Percentiles rank a stretch among this genome's conserved stretches.
Conservation (phyloP, 1,140 invertebrate genomes). For the Callitettix versicolor region DNA sequence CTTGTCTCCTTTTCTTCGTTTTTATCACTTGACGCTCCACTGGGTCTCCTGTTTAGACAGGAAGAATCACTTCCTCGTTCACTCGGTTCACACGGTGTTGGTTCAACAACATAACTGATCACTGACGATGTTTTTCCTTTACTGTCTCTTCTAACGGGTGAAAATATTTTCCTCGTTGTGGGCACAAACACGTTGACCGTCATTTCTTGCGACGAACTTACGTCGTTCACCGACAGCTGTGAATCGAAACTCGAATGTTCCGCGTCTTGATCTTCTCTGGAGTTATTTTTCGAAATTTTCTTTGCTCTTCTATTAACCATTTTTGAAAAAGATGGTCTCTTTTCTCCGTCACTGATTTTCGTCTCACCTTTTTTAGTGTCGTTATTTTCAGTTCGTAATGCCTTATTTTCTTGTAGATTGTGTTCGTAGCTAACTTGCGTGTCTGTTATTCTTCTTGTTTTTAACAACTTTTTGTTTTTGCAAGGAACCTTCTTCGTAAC, state of each 20-base stretch:
- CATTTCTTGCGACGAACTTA: conserved; percentile 23
- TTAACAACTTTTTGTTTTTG: no score
- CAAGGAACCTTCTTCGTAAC: no score
- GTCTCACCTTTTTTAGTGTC: no score
- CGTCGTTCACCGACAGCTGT: conserved; percentile 1
- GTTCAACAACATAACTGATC: conserved; percentile 21
- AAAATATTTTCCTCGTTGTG: conserved; percentile 65
- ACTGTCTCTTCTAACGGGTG: conserved; percentile 46
- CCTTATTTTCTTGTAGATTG: no score
- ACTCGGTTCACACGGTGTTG: not conserved
- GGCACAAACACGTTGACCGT: conserved; percentile 51
- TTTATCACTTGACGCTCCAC: no score
- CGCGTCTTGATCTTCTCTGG: no score
- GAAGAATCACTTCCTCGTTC: not conserved
- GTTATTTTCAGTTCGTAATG: no score
- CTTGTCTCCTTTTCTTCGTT: no score
- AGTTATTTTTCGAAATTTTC: not conserved
- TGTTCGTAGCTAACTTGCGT: no score
- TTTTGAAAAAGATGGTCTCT: not conserved
- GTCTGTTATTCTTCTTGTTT: no score
- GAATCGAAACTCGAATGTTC: no score
- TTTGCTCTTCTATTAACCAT: not conserved
- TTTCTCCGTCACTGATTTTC: not conserved
- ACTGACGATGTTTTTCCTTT: conserved; percentile 34
- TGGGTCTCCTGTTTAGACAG: not conserved